Conservation (phyloP, 2,113 vertebrate genomes). For the Micromys minutus region DNA sequence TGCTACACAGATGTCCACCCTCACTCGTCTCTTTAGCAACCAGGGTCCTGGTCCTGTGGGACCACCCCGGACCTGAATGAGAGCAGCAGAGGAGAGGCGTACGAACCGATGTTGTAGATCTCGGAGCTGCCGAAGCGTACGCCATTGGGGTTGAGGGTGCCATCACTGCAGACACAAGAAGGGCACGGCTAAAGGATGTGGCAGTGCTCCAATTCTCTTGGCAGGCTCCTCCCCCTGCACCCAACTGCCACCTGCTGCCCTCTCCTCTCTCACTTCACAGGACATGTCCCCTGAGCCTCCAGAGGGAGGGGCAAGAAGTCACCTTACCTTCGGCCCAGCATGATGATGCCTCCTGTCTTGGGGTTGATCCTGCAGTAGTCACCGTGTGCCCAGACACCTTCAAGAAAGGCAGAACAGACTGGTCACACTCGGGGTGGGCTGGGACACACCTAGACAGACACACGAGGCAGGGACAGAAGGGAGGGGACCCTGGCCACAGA, state of each 20-base stretch:
- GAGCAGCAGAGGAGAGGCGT: neutral
- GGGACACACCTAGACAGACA: neutral
- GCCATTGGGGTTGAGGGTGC: conserved; percentile 97
- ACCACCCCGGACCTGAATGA: neutral
- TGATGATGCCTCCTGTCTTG: conserved; percentile 93
- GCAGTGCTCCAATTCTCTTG: neutral
- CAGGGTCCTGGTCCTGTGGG: neutral
- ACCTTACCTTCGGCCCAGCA: conserved; percentile 95
- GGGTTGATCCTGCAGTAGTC: conserved; percentile 99
- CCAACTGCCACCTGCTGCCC: neutral
- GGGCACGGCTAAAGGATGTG: neutral
- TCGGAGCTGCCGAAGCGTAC: conserved; percentile 98
- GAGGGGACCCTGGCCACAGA: neutral
- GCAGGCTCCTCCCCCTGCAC: too few relatives aligned
- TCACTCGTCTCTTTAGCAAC: too few relatives aligned
- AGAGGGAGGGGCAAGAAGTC: neutral
- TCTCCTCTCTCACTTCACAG: neutral
- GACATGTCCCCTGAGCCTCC: neutral
- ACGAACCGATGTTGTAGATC: conserved; percentile 97
- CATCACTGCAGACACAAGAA: conserved; percentile 88
- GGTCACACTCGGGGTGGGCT: fast-evolving
- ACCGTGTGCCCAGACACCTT: conserved; percentile 96
- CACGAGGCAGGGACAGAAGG: neutral
- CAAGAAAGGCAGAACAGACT: neutral
- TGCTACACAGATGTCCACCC: neutral